Base-by-base conservation (phyloP, 2,113 vertebrate genomes). In the Dryoscopus gambensis region DNA sequence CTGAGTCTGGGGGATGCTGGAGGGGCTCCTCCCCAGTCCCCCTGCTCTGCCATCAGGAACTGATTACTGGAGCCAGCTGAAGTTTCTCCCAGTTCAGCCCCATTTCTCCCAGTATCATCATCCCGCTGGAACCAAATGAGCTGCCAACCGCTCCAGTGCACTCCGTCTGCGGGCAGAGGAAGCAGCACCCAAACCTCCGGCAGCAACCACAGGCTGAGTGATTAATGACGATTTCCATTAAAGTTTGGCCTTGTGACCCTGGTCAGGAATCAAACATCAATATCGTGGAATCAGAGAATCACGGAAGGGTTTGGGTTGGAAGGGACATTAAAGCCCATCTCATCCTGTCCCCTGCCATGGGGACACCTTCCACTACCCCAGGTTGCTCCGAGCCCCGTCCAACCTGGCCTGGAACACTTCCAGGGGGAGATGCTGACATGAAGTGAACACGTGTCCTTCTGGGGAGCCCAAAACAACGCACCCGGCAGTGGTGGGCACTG, bases 381-480 rank as follows among this genome's bases (percentile, higher is more conserved):
- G 10, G 25, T 6, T 9, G 10, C 63, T 63, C 55, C 55, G 49
- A 62, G 12, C 10, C 40, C 12, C 0, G 0, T 49, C 70, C 79
- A 83, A 0, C n/a, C 39, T 11, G 17, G 16, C 78, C 40, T 33
- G 6, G 47, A 7, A 13, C 25, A 63, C 8, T 14, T 20, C 71
- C 63, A 62, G 2, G 13, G n/a, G 20, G 13, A 62, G 20, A 46
- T 40, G 42, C 18, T 28, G 17, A 46, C 0, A 0, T 28, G 42
- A 84, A 70, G 16, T 9, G 33, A 35, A n/a, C 11, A 5, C 0
- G 0, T 5, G 15, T n/a, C 30, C 22, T 65, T 52, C n/a, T 84
- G 62, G 47, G 44, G 15, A 68, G 14, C 27, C 25, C 73, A 44
- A 69, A 75, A n/a, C 20, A 57, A 6, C 9, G 2, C 4, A 5